Conservation (phyloP, 2,888 invertebrate species). For the Drosophila nr. perissopoda region DNA sequence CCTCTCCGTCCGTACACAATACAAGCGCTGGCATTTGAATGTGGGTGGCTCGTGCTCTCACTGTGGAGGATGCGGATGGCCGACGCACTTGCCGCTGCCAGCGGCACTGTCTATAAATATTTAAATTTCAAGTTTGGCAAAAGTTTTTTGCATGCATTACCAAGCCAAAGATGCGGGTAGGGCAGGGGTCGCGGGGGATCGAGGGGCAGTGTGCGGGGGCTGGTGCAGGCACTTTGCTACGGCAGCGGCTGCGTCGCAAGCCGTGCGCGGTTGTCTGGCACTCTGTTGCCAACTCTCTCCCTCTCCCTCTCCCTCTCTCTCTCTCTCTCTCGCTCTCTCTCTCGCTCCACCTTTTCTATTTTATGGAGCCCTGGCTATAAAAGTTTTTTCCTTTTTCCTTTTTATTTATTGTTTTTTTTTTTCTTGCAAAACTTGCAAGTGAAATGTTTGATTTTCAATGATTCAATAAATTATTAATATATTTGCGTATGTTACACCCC, state of each 20-base stretch:
- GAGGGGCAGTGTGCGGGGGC: neutral
- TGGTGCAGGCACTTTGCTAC: constrained; percentile 48
- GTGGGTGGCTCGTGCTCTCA: constrained; percentile 23
- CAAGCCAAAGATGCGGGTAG: constrained; percentile 29
- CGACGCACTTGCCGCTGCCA: constrained; percentile 65
- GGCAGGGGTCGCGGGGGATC: neutral
- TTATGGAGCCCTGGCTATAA: constrained; percentile 10
- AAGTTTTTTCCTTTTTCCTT: constrained; percentile 6
- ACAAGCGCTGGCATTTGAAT: constrained; percentile 34
- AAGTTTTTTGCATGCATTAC: constrained; percentile 81
- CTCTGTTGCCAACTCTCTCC: neutral
- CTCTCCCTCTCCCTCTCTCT: neutral
- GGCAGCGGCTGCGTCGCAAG: constrained; percentile 50
- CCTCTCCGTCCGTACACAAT: constrained; percentile 16
- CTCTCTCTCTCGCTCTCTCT: neutral
- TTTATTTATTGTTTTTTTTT: constrained; percentile 11
- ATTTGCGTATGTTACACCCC: constrained; percentile 63
- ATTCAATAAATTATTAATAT: constrained; percentile 82
- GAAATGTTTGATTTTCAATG: constrained; percentile 82
- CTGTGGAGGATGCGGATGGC: constrained; percentile 34
- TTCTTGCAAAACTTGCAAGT: constrained; percentile 73
- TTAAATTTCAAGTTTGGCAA: constrained; percentile 81
- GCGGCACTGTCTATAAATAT: constrained; percentile 80
- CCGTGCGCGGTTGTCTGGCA: constrained; percentile 49
- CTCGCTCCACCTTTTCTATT: neutral